phyloP scores from a whole-genome alignment of 1,140 invertebrate species.

The Onthophagus taurus region DNA sequence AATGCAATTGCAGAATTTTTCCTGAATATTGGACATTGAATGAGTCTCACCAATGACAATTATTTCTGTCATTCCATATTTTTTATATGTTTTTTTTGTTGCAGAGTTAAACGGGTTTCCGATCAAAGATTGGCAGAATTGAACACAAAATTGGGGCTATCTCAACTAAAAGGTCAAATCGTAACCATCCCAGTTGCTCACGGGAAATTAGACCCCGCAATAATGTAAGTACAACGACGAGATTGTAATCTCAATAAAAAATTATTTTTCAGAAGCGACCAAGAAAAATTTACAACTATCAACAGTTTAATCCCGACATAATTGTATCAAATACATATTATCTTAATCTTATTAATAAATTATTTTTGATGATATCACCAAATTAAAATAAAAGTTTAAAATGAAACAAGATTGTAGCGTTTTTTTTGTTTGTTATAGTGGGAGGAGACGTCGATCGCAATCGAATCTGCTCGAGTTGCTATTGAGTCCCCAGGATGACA shows the following conservation, averaged over 20 bases:
- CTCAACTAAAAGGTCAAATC: constrained; percentile 42
- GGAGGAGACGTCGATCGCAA: constrained; percentile 35
- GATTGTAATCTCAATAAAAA: background rate
- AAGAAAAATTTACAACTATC: constrained; percentile 4
- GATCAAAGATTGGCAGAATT: constrained; percentile 56
- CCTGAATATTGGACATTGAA: too few relatives aligned
- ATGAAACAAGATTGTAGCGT: background rate
- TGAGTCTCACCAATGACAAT: too few relatives aligned
- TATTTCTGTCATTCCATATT: too few relatives aligned
- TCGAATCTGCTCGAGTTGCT: constrained; percentile 13
- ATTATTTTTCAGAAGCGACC: background rate
- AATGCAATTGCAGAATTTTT: too few relatives aligned
- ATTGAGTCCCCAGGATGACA: too few relatives aligned
- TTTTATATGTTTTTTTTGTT: constrained; percentile 36
- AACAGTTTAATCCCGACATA: background rate
- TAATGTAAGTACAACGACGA: constrained; percentile 47
- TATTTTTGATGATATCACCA: constrained; percentile 1
- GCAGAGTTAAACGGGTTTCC: constrained; percentile 51
- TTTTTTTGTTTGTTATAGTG: constrained; percentile 27
- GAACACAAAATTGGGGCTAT: constrained; percentile 48
- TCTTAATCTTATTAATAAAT: background rate
- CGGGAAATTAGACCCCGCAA: constrained; percentile 45
- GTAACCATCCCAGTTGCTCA: constrained; percentile 45
- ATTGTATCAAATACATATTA: background rate
- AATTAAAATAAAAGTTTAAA: constrained; percentile 4